phyloP scores from a whole-genome alignment of 2,888 invertebrate species.

The Nezara viridula region DNA sequence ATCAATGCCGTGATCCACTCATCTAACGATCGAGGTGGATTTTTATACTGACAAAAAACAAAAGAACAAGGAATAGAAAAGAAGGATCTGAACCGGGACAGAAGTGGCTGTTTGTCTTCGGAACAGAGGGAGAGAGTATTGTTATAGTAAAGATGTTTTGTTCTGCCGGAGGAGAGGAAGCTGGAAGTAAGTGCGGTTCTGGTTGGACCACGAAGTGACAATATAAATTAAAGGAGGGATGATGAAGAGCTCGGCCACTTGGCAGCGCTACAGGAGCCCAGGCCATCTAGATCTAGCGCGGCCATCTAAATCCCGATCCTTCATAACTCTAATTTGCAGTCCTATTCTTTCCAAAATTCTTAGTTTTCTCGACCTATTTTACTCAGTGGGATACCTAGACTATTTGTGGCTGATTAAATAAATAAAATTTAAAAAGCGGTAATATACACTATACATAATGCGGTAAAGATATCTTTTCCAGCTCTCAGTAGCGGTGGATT shows the following conservation, averaged over 20 bases:
- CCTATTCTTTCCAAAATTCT: background rate
- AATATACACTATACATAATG: no score
- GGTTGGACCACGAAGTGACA: background rate
- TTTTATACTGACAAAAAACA: no score
- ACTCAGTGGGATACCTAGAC: no score
- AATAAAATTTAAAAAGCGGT: no score
- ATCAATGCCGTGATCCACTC: background rate
- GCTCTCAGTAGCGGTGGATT: no score
- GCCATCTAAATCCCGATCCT: background rate
- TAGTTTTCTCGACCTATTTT: background rate
- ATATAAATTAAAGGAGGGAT: conserved; percentile 28
- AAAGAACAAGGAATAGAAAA: background rate
- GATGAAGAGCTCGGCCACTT: conserved; percentile 5
- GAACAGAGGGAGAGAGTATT: background rate
- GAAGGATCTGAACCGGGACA: background rate
- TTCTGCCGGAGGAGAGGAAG: background rate
- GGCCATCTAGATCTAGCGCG: background rate
- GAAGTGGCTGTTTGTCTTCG: background rate
- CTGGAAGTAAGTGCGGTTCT: conserved; percentile 3
- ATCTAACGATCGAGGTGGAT: background rate
- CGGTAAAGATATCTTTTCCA: no score
- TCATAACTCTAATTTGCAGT: background rate
- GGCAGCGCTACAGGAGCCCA: background rate
- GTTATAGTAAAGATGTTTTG: conserved; percentile 51
- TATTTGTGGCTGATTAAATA: no score